These are phyloP conservation scores for Drosophila pachea DNA, from an alignment of 1,140 invertebrate genomes.

Conservation along the genomic window DNA sequence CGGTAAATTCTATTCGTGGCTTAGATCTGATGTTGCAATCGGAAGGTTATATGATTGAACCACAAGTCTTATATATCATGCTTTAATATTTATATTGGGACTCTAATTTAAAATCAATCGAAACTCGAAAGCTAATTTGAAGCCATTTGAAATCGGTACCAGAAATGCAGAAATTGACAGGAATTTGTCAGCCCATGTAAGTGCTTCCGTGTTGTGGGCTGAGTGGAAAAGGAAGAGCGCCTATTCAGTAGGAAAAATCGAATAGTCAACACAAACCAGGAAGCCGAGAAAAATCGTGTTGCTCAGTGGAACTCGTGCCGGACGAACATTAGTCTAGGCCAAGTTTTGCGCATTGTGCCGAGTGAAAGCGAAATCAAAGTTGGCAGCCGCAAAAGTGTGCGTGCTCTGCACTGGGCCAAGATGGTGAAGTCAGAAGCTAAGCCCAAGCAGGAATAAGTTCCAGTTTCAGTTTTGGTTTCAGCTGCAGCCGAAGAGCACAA, in stretches of 20 bases:
- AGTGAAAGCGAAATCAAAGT: conserved; percentile 18
- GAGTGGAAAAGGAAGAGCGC: conserved; percentile 31
- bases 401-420: conserved; percentile 5
- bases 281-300: conserved; percentile 15
- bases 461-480: conserved; percentile 5
- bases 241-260: conserved; percentile 31
- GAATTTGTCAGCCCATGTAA: conserved; percentile 3
- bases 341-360: conserved; percentile 6
- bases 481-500: conserved; percentile 15
- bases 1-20: conserved; percentile 42
- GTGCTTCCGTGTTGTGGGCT: conserved; percentile 7
- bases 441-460: background rate
- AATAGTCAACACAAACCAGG: conserved; percentile 28
- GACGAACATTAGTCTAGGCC: background rate
- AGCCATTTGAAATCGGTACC: background rate
- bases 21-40: background rate
- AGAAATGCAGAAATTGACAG: conserved; percentile 7
- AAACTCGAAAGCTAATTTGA: background rate
- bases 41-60: background rate
- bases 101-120: no score
- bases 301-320: conserved; percentile 1
- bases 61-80: background rate
- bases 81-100: background rate
- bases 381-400: conserved; percentile 10
- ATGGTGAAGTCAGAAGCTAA: conserved; percentile 5